A percentile compares a stretch with the other conserved stretches of the same genome.
phyloP scores from a whole-genome alignment of 2,888 invertebrate species.

The Hypomecis atomaria region DNA sequence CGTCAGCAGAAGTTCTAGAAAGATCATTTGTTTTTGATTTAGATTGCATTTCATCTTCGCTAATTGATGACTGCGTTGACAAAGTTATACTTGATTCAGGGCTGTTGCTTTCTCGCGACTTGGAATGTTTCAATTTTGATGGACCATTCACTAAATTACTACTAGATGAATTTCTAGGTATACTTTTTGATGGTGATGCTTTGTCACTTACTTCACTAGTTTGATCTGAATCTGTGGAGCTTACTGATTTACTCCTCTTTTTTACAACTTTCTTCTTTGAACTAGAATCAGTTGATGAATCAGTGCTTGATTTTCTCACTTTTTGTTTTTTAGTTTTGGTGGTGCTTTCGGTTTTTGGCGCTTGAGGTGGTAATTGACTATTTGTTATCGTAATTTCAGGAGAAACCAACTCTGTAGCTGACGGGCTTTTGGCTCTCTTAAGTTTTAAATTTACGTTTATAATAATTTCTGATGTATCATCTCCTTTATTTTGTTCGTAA shows the following conservation, averaged over 20 bases:
- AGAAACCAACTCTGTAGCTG: slow-evolving; percentile 64
- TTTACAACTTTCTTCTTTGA: slow-evolving; percentile 74
- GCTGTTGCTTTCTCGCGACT: slow-evolving; percentile 74
- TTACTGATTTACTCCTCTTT: slow-evolving; percentile 74
- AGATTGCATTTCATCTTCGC: slow-evolving; percentile 75
- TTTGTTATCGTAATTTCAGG: slow-evolving; percentile 76
- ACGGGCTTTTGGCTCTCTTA: slow-evolving; percentile 69
- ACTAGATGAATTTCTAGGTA: slow-evolving; percentile 57
- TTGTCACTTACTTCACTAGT: slow-evolving; percentile 62
- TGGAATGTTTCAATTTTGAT: slow-evolving; percentile 69
- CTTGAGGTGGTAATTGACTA: slow-evolving; percentile 78
- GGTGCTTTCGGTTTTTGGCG: slow-evolving; percentile 73
- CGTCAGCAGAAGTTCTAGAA: slow-evolving; percentile 86
- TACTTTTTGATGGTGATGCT: slow-evolving; percentile 54
- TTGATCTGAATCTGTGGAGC: slow-evolving; percentile 76
- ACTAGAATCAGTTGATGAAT: slow-evolving; percentile 68
- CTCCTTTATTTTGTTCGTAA: slow-evolving; percentile 71
- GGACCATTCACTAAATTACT: slow-evolving; percentile 62
- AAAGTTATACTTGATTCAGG: slow-evolving; percentile 81
- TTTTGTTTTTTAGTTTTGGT: slow-evolving; percentile 70
- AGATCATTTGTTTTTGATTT: slow-evolving; percentile 63
- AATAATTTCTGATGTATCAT: slow-evolving; percentile 73
- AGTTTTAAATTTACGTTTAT: slow-evolving; percentile 79
- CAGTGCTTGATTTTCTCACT: slow-evolving; percentile 71
- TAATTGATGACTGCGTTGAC: slow-evolving; percentile 80